A percentile compares a stretch with the other conserved stretches of the same genome.
phyloP scores from a whole-genome alignment of 2,888 invertebrate species.

The Bembecia ichneumoniformis region DNA sequence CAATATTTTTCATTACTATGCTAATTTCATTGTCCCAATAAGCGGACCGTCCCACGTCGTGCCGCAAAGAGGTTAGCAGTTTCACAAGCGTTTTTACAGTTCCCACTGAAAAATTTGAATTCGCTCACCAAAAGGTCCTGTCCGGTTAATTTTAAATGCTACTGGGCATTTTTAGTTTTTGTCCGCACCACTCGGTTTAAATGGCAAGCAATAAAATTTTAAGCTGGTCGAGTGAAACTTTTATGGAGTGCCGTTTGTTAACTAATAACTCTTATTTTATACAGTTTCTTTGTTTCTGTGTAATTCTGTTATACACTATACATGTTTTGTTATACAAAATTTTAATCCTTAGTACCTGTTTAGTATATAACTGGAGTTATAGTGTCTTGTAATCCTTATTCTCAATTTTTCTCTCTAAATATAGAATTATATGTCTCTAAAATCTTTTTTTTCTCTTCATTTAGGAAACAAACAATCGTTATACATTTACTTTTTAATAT shows the following conservation, averaged over 20 bases:
- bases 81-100: constrained; percentile 53
- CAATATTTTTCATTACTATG: constrained; percentile 72
- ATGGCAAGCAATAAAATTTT: constrained; percentile 29
- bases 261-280: constrained; percentile 15
- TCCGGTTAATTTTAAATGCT: constrained; percentile 61
- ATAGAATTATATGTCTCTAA: too few species aligned
- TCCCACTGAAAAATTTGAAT: constrained; percentile 62
- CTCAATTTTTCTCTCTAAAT: too few species aligned
- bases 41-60: constrained; percentile 42
- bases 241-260: background rate
- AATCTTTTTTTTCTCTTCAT: too few species aligned
- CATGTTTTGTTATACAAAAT: too few species aligned
- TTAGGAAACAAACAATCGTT: too few species aligned
- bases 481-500: too few species aligned
- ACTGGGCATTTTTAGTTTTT: constrained; percentile 48
- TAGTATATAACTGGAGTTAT: too few species aligned
- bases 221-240: background rate
- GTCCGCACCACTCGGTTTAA: constrained; percentile 23
- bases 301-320: background rate
- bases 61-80: constrained; percentile 63
- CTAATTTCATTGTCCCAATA: constrained; percentile 69
- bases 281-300: constrained; percentile 5
- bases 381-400: too few species aligned
- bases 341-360: too few species aligned
- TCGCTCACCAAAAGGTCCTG: constrained; percentile 49